A percentile compares a stretch with the other conserved stretches of the same genome.
These are phyloP conservation scores for Stenolophus ochropezus DNA, from an alignment of 2,888 invertebrate species.

Conservation along the genomic window DNA sequence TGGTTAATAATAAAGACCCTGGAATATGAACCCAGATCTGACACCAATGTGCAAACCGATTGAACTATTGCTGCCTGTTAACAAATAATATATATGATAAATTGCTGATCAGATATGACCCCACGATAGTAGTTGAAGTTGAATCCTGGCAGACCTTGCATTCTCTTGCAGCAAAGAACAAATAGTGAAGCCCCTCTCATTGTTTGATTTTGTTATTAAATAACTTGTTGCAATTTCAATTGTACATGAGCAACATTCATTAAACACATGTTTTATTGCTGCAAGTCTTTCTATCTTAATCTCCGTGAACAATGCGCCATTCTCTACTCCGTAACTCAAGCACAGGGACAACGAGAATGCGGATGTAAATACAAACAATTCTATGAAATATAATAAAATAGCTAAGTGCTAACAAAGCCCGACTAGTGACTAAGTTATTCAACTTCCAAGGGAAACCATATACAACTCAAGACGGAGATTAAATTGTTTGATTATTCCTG, in stretches of 20 bases:
- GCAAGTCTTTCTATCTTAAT: constrained; percentile 23
- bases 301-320: constrained; percentile 15
- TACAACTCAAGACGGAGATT: background rate
- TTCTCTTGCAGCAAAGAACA: too few relatives aligned
- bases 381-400: constrained; percentile 40
- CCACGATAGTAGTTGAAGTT: too few relatives aligned
- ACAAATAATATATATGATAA: too few relatives aligned
- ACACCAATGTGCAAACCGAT: too few relatives aligned
- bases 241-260: constrained; percentile 16
- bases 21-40: too few relatives aligned
- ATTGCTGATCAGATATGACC: too few relatives aligned
- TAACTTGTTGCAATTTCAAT: background rate
- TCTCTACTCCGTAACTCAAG: background rate
- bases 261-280: constrained; percentile 16
- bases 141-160: too few relatives aligned
- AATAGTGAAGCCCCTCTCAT: too few relatives aligned
- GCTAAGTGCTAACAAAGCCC: constrained; percentile 30
- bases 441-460: background rate
- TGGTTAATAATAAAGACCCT: too few relatives aligned
- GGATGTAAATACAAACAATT: constrained; percentile 36
- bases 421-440: constrained; percentile 28
- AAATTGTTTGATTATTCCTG: background rate
- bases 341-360: constrained; percentile 8
- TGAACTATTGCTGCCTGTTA: too few relatives aligned
- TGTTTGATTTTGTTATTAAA: background rate